These are phyloP conservation scores for Heliconius charithonia DNA, from an alignment of 2,888 invertebrate genomes.

Conservation along the genomic window DNA sequence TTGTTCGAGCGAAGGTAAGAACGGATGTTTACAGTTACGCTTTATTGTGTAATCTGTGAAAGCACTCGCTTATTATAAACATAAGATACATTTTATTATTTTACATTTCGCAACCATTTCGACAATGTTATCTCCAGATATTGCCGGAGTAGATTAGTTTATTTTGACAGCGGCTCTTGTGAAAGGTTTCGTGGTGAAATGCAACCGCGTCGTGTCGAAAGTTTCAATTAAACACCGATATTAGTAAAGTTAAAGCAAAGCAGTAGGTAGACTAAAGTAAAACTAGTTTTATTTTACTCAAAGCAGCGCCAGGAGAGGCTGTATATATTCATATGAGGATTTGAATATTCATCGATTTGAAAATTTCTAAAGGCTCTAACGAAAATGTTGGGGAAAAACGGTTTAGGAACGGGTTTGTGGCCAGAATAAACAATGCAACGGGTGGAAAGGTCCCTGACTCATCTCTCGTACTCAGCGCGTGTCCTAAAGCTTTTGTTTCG, in stretches of 20 bases:
- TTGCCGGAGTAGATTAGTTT: slow-evolving; percentile 23
- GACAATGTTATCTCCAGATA: slow-evolving; percentile 29
- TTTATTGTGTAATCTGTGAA: slow-evolving; percentile 76
- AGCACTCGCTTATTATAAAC: slow-evolving; percentile 47
- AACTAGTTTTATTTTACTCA: neutral
- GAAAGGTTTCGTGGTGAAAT: slow-evolving; percentile 36
- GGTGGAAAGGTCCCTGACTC: slow-evolving; percentile 79
- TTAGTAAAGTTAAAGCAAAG: slow-evolving; percentile 26
- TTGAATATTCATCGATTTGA: slow-evolving; percentile 64
- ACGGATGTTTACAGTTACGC: slow-evolving; percentile 80
- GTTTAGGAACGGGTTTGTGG: slow-evolving; percentile 64
- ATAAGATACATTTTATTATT: slow-evolving; percentile 34
- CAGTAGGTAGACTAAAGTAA: neutral
- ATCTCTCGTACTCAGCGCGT: slow-evolving; percentile 61
- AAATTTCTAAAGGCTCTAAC: slow-evolving; percentile 55
- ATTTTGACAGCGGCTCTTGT: slow-evolving; percentile 23
- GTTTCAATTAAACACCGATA: slow-evolving; percentile 42
- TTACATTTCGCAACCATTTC: slow-evolving; percentile 40
- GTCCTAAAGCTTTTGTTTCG: slow-evolving; percentile 68
- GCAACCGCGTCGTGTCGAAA: slow-evolving; percentile 38
- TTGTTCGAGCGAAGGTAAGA: slow-evolving; percentile 80
- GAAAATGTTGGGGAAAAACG: slow-evolving; percentile 70
- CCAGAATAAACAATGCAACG: slow-evolving; percentile 73
- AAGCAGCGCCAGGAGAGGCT: too few relatives aligned
- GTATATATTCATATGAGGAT: slow-evolving; percentile 26